Conservation (phyloP, 2,797 vertebrate genomes). For the Spinus pinus region DNA sequence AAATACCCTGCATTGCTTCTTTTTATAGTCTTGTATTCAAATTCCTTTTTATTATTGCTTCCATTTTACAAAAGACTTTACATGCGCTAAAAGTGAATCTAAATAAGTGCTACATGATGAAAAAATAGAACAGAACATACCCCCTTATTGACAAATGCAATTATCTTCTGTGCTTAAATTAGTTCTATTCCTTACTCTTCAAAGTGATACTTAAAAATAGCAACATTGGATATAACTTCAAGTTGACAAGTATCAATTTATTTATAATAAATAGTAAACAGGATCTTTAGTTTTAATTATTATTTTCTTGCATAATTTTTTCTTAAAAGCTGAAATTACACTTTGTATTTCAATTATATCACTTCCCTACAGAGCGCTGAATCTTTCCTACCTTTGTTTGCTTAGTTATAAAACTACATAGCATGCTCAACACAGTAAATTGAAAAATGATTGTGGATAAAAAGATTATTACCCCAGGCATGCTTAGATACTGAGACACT, state of each 20-base stretch:
- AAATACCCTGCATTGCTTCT: not conserved
- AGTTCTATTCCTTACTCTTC: not conserved
- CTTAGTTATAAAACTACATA: not conserved
- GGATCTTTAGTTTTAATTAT: not conserved
- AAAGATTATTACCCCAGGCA: not conserved
- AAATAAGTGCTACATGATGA: not conserved
- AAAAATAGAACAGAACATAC: not conserved
- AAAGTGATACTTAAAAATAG: not conserved
- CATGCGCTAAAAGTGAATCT: not conserved
- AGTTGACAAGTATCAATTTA: not conserved
- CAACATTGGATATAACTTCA: not conserved
- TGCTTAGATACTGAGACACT: not conserved
- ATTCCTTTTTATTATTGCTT: not conserved
- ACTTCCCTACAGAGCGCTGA: not conserved
- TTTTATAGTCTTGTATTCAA: not conserved
- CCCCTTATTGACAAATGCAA: slow-evolving; percentile 11
- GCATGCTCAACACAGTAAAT: slow-evolving; percentile 9
- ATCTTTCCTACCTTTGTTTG: not conserved
- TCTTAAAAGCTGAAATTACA: slow-evolving; percentile 10
- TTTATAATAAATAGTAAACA: not conserved
- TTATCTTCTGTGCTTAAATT: not conserved
- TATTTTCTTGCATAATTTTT: not conserved
- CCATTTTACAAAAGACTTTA: not conserved
- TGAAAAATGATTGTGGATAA: not conserved
- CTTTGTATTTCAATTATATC: slow-evolving; percentile 12